Evolutionary conservation across 2,888 invertebrate genomes (phyloP), one percentile per base, ranked within the genome.

Genomic region (Fragum fragum): DNA sequence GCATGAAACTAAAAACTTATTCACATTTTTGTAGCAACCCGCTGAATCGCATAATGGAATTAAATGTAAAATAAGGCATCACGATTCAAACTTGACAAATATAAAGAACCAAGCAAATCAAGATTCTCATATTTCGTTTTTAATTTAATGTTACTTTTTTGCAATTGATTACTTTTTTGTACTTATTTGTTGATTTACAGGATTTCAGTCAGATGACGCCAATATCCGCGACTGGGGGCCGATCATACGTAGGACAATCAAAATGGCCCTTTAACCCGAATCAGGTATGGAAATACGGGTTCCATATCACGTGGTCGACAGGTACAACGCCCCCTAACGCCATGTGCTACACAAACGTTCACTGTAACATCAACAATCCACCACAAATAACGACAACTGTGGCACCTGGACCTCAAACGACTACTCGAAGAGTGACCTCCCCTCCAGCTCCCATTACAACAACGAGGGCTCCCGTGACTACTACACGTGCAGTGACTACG

Each of bases 181-280:
- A n/a, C n/a, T n/a, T n/a, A n/a, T n/a, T n/a, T n/a, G n/a, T n/a
- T n/a, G 3, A 36, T 47, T 47, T 9, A 18, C 47, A 47, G 47
- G 47, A 47, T n/a, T 47, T 47, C n/a, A 47, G 14, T 47, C 47
- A 47, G 16, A 47, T 47, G 47, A 47, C 47, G 47, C 16, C 16
- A 14, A 47, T 47, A 14, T 5, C 7, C 2, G 47, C 47, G 2
- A 47, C 47, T n/a, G 7, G 7, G 2, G 47, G 47, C 2, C 47
- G 47, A 47, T 47, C 47, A 14, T 61, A 61, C 21, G 7, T 16
- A 7, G 29, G 61, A 1, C 26, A 32, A 32, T 61, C 61, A 5
- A 61, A 61, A 32, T 61, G 61, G 61, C 61, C 29, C 16, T 61
- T 61, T 32, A 61, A 32, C 32, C 18, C 3, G 7, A 61, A 61